Evolutionary conservation across 2,113 vertebrate genomes (phyloP).

Genomic region (Callipepla squamata): DNA sequence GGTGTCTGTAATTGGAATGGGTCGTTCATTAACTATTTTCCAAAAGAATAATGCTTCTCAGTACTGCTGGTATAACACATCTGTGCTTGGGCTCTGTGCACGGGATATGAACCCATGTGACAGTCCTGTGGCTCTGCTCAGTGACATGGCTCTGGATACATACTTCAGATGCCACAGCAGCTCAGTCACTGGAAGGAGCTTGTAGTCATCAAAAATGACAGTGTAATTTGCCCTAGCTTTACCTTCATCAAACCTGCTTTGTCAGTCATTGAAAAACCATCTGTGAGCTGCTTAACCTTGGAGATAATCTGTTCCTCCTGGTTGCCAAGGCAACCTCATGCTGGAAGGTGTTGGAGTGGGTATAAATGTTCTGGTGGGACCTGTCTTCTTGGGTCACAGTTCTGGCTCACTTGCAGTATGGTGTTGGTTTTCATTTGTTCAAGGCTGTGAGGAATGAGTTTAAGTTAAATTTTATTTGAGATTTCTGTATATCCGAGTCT

Average conservation of each 20-base stretch:
- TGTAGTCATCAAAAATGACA: not conserved
- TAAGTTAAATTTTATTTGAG: conserved; percentile 31
- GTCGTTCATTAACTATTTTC: not conserved
- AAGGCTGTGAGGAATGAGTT: conserved; percentile 3
- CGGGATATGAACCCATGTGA: not conserved
- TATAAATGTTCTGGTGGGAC: conserved; percentile 21
- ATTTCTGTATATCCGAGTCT: not conserved
- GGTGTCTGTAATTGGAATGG: not conserved
- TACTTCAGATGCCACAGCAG: not conserved
- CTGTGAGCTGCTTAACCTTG: conserved; percentile 4
- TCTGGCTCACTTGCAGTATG: not conserved
- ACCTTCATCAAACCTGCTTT: not conserved
- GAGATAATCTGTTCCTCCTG: not conserved
- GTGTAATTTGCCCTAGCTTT: not conserved
- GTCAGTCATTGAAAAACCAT: not conserved
- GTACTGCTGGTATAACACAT: not conserved
- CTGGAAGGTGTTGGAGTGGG: not conserved
- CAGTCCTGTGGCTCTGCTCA: not conserved
- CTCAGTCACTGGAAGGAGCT: not conserved
- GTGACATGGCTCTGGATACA: accelerated
- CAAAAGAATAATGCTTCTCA: not conserved
- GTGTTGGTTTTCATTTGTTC: conserved; percentile 37
- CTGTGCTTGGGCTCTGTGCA: accelerated
- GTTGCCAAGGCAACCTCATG: not conserved
- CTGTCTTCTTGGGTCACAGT: not conserved